Percentiles rank a stretch among this genome's conserved stretches.
Conservation (phyloP, 2,797 vertebrate species). For the Squalus acanthias region DNA sequence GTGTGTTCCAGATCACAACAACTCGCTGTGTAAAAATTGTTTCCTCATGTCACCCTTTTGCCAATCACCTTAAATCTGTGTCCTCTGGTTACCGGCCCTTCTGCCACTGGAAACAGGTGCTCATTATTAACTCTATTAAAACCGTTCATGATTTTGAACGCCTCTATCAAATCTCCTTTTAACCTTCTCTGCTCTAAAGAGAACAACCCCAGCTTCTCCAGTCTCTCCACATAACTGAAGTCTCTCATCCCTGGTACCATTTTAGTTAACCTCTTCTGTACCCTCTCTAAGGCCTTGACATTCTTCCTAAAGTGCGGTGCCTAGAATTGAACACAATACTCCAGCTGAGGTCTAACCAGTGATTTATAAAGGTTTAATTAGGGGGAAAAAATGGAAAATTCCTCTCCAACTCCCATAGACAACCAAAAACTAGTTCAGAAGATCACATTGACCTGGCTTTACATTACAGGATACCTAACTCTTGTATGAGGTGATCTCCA, state of each 20-base stretch:
- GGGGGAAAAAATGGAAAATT: not conserved
- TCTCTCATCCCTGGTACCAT: not conserved
- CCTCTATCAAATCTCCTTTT: not conserved
- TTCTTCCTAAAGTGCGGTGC: not conserved
- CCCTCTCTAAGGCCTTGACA: not conserved
- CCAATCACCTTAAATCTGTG: not conserved
- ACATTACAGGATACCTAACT: too few relatives aligned
- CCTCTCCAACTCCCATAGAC: not conserved
- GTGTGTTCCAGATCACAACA: not conserved
- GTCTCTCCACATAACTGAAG: not conserved
- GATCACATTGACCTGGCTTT: not conserved
- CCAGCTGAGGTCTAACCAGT: not conserved
- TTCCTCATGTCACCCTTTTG: not conserved
- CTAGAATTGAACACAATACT: not conserved
- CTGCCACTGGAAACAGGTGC: not conserved
- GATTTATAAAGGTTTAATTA: not conserved
- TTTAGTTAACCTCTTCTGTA: too few relatives aligned
- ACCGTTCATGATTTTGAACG: not conserved
- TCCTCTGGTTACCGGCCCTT: not conserved
- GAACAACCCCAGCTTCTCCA: too few relatives aligned
- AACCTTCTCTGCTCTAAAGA: not conserved
- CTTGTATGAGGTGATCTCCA: not conserved
- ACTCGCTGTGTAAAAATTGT: not conserved
- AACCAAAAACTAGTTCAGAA: not conserved
- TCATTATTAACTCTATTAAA: too few relatives aligned